A percentile compares a stretch with the other conserved stretches of the same genome.
Evolutionary conservation across 2,113 vertebrate genomes (phyloP).

Genomic region (Peromyscus californicus): DNA sequence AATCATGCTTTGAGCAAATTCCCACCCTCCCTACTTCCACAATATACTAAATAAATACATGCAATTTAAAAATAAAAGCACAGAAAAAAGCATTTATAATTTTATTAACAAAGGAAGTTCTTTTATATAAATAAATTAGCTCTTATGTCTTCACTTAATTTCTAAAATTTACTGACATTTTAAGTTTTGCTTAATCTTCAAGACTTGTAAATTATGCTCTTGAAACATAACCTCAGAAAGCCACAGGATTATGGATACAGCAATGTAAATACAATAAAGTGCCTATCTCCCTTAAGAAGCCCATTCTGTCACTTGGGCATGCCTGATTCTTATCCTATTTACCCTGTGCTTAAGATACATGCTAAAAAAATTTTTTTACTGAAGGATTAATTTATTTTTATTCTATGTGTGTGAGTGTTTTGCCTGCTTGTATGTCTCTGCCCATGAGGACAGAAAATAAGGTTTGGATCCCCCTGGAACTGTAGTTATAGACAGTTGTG

Average conservation of each 20-base stretch:
- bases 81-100: background rate
- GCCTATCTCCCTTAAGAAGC: background rate
- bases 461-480: background rate
- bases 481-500: background rate
- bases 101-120: background rate
- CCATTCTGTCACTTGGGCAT: background rate
- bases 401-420: background rate
- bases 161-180: background rate
- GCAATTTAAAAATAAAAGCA: background rate
- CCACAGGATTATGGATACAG: background rate
- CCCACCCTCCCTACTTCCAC: background rate
- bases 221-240: background rate
- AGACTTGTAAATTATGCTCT: background rate
- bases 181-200: background rate
- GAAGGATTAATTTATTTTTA: background rate
- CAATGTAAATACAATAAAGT: background rate
- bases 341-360: background rate
- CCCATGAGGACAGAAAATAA: background rate
- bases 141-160: background rate
- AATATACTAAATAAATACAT: background rate
- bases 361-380: background rate
- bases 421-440: background rate
- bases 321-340: background rate
- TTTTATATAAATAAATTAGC: background rate
- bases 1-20: background rate